Evolutionary conservation across 2,797 vertebrate genomes (phyloP).

Genomic region (Linurgus olivaceus): DNA sequence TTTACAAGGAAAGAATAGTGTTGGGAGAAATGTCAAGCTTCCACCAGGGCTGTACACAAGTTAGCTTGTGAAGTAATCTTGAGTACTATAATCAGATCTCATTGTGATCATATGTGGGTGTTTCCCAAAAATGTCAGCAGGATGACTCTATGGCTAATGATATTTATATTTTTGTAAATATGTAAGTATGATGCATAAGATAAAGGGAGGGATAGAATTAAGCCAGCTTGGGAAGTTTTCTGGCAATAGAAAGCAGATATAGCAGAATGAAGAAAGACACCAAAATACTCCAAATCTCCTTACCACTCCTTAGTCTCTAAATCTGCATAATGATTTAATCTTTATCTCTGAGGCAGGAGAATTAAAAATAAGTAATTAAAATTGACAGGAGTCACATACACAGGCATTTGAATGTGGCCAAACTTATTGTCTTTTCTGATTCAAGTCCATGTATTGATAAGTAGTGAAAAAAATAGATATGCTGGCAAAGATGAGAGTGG

Average conservation of each 20-base stretch:
- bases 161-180: background rate
- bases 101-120: background rate
- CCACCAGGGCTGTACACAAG: background rate
- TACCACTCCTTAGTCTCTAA: background rate
- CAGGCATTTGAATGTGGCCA: background rate
- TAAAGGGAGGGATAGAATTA: background rate
- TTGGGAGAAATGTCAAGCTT: background rate
- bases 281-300: background rate
- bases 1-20: background rate
- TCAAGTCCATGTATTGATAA: background rate
- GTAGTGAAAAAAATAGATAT: background rate
- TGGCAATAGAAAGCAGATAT: background rate
- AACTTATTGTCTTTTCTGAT: background rate
- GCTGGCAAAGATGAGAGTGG: background rate
- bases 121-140: background rate
- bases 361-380: background rate
- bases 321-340: background rate
- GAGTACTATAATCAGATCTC: background rate
- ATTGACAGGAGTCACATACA: background rate
- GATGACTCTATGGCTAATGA: background rate
- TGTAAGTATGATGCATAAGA: background rate
- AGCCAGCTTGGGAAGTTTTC: background rate
- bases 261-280: background rate
- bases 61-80: background rate
- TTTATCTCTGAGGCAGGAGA: background rate